phyloP scores from a whole-genome alignment of 1,140 invertebrate genomes.

The Drosophila micromelanica region DNA sequence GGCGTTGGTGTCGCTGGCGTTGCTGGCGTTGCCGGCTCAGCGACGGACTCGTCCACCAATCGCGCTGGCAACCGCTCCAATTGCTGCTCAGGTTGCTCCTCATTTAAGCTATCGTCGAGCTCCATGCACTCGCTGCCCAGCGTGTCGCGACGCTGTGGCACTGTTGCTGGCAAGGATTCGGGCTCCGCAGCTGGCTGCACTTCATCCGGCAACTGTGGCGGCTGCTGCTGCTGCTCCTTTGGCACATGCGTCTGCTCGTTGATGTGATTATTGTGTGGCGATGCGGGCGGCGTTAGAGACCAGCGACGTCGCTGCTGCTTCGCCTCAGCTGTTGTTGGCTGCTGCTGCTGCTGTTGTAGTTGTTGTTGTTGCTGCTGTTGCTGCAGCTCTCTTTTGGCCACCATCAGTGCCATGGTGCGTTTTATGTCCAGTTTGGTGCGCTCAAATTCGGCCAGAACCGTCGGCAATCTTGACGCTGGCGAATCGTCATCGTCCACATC shows the following conservation, averaged over 20 bases:
- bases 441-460: constrained; percentile 70
- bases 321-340: not conserved
- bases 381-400: constrained; percentile 49
- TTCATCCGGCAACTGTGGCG: not conserved
- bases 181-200: constrained; percentile 14
- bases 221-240: constrained; percentile 3
- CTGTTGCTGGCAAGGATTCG: not conserved
- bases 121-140: constrained; percentile 74
- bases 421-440: constrained; percentile 74
- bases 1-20: not conserved
- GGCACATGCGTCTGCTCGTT: constrained; percentile 29
- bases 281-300: constrained; percentile 77
- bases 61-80: not conserved
- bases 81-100: constrained; percentile 9
- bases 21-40: too few species aligned
- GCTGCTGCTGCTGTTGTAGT: constrained; percentile 5
- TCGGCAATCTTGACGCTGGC: constrained; percentile 44
- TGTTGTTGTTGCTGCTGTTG: constrained; percentile 24
- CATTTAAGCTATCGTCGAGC: constrained; percentile 58
- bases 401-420: constrained; percentile 64
- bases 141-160: constrained; percentile 52
- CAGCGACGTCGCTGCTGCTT: constrained; percentile 50
- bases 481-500: constrained; percentile 44
- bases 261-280: constrained; percentile 62
- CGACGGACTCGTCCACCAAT: too few species aligned